Evolutionary conservation across 2,888 invertebrate species (phyloP), one percentile per base, ranked within the genome.

Genomic region (Lutraria lutraria): DNA sequence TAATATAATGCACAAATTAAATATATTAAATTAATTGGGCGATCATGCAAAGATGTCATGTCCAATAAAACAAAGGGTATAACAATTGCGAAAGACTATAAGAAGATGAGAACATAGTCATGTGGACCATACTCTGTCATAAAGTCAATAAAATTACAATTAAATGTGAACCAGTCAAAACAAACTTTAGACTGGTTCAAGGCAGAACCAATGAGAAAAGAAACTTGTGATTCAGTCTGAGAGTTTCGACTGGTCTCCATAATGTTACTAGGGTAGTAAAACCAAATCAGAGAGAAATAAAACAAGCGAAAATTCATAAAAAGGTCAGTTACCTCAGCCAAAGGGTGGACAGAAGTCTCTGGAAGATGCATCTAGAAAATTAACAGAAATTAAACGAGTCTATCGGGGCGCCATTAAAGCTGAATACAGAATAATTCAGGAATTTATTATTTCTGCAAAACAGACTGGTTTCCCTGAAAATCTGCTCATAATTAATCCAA

Each of bases 1-100:
- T 25, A 31, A 31, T 31, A 34, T 76, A 31, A 31, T 76, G 76
- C 76, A 76, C 76, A 76, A 76, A 76, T 34, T 76, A 76, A 76
- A 76, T 25, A 76, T 16, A 76, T 34, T 76, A 76, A 76, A 76
- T 34, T 34, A 31, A 76, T 76, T 34, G 31, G 16, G 76, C 34
- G 31, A 76, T 76, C 76, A 34, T 34, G 76, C 76, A 76, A 13
- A 76, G 76, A 76, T 76, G 76, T 34, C 76, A 34, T 16, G 19
- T 25, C 31, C 15, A 31, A 34, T 76, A 19, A 34, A 76, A 76
- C 76, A 76, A 76, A 31, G 13, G 76, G 34, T n/a, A 68, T 25
- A 68, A 68, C 12, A 68, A 21, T 13, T 19, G 76, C 31, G 31
- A 76, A 34, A 76, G 13, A 31, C 19, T 16, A 31, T 31, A 76